Conservation (phyloP, 2,113 vertebrate species). For the Monopterus albus region DNA sequence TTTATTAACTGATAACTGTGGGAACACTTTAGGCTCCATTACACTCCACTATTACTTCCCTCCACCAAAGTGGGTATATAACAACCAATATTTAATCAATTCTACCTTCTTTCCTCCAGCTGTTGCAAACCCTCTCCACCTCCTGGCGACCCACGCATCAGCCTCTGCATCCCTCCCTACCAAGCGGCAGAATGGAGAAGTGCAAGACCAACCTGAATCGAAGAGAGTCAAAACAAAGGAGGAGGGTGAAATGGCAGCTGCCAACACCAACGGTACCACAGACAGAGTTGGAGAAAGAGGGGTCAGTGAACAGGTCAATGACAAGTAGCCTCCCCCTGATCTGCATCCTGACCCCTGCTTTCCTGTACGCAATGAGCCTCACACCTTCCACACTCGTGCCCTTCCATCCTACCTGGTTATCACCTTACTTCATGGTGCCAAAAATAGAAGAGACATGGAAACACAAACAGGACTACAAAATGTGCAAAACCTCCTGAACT, state of each 20-base stretch:
- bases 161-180: constrained; percentile 95
- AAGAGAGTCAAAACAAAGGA: constrained; percentile 89
- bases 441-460: constrained; percentile 85
- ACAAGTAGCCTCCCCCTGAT: constrained; percentile 82
- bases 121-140: constrained; percentile 91
- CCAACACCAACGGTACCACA: constrained; percentile 73
- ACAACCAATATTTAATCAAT: background rate
- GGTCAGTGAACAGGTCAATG: constrained; percentile 83
- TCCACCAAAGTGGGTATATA: background rate
- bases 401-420: constrained; percentile 46
- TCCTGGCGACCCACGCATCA: constrained; percentile 94
- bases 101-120: constrained; percentile 68
- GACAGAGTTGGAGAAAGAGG: constrained; percentile 79
- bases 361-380: constrained; percentile 60
- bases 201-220: constrained; percentile 84
- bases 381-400: constrained; percentile 43
- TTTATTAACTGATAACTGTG: too few species aligned
- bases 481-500: constrained; percentile 62
- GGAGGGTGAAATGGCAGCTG: constrained; percentile 81
- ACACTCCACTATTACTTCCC: too few species aligned
- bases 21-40: too few species aligned
- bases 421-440: constrained; percentile 89
- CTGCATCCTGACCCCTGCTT: constrained; percentile 50
- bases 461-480: constrained; percentile 80
- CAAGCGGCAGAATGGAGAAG: constrained; percentile 92